Conservation (phyloP, 1,140 invertebrate species). For the Leptopilina clavipes region DNA sequence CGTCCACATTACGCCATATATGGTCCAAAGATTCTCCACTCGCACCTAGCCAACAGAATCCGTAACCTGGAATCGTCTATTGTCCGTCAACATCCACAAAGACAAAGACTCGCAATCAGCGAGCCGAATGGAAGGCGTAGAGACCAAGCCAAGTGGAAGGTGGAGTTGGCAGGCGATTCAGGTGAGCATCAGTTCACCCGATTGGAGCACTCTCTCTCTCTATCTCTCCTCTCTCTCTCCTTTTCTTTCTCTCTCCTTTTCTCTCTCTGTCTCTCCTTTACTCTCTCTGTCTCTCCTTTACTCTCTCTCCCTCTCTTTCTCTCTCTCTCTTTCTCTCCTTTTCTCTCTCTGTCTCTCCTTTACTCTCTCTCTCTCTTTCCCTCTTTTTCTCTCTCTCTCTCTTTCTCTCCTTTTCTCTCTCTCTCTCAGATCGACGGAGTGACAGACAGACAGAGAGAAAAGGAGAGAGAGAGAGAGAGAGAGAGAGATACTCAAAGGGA, state of each 20-base stretch:
- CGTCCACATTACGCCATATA: not conserved
- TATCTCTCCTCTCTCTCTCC: too few species aligned
- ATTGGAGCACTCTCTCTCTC: too few species aligned
- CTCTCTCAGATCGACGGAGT: too few species aligned
- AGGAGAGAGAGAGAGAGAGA: not conserved
- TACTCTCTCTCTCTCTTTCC: too few species aligned
- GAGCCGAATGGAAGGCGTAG: not conserved
- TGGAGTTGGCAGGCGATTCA: not conserved
- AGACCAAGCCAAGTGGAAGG: not conserved
- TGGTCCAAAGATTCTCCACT: constrained; percentile 26
- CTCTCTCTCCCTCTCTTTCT: too few species aligned
- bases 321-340: too few species aligned
- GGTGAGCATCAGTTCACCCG: not conserved
- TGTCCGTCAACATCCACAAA: not conserved
- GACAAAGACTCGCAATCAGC: constrained; percentile 5
- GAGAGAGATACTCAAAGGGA: not conserved
- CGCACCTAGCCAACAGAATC: not conserved
- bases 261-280: too few species aligned
- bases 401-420: too few species aligned
- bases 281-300: too few species aligned
- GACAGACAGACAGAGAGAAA: not conserved
- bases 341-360: too few species aligned
- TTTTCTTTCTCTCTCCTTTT: too few species aligned
- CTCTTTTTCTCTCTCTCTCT: too few species aligned
- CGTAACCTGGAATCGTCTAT: not conserved